Conservation (phyloP, 2,113 vertebrate species). For the Microcebus tavaratra region DNA sequence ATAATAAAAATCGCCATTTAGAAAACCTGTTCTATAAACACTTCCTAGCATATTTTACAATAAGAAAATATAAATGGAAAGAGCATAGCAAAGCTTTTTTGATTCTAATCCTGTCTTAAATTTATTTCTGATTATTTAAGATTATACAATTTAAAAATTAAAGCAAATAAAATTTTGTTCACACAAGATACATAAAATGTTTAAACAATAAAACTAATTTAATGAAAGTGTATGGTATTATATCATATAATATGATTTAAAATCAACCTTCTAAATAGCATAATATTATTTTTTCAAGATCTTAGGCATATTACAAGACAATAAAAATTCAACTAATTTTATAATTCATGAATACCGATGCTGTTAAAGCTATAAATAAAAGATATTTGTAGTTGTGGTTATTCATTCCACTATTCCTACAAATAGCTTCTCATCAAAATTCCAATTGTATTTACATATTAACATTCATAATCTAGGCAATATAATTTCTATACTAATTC, state of each 20-base stretch:
- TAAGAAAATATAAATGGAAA: neutral
- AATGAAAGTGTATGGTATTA: neutral
- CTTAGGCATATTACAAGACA: neutral
- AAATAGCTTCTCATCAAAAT: slow-evolving; percentile 18
- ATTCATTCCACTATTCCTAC: neutral
- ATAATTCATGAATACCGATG: slow-evolving; percentile 16
- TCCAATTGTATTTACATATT: neutral
- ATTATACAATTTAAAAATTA: neutral
- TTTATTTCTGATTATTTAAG: neutral
- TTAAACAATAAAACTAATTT: neutral
- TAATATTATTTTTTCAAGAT: neutral
- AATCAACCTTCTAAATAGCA: neutral
- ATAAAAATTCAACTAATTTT: slow-evolving; percentile 11
- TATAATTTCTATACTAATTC: neutral
- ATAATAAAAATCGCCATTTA: neutral
- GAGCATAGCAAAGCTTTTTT: neutral
- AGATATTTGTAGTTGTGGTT: neutral
- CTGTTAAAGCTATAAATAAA: neutral
- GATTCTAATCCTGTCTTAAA: neutral
- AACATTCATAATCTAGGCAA: neutral
- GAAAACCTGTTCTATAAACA: neutral
- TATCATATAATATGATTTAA: neutral
- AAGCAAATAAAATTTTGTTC: neutral
- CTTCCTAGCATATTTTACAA: neutral
- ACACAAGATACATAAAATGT: neutral